Percentiles rank a stretch among this genome's conserved stretches.
Evolutionary conservation across 2,113 vertebrate species (phyloP).

Genomic region (Oreocharis arfaki): DNA sequence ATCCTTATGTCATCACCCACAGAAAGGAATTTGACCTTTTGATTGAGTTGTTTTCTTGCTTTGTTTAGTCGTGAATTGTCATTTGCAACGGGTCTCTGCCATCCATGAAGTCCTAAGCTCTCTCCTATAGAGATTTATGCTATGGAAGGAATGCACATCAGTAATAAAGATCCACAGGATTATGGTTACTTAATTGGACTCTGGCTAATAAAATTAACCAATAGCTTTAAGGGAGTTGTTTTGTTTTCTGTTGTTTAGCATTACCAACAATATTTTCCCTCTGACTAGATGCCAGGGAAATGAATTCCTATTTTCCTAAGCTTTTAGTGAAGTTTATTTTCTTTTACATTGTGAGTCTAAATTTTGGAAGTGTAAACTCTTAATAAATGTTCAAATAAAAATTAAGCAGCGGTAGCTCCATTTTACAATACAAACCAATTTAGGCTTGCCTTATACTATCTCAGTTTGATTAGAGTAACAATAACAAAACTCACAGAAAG

Average conservation of each 20-base stretch:
- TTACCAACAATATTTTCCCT: background rate
- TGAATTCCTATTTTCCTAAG: background rate
- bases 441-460: background rate
- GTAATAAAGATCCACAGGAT: constrained; percentile 55
- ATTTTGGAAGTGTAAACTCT: constrained; percentile 13
- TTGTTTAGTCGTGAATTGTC: constrained; percentile 58
- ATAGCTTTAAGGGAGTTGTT: constrained; percentile 33
- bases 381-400: background rate
- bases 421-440: constrained; percentile 6
- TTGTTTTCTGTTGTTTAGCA: constrained; percentile 25
- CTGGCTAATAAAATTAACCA: constrained; percentile 37
- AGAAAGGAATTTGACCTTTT: constrained; percentile 63
- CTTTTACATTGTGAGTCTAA: background rate
- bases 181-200: constrained; percentile 54
- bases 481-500: background rate
- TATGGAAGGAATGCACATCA: constrained; percentile 64
- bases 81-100: constrained; percentile 24
- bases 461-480: constrained; percentile 25
- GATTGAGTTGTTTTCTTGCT: constrained; percentile 63
- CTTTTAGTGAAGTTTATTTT: background rate
- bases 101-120: constrained; percentile 50
- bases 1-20: constrained; percentile 40
- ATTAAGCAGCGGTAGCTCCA: constrained; percentile 9
- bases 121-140: constrained; percentile 45
- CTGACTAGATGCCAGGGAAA: constrained; percentile 17